phyloP scores from a whole-genome alignment of 2,113 vertebrate genomes.

The Carassius carassius region DNA sequence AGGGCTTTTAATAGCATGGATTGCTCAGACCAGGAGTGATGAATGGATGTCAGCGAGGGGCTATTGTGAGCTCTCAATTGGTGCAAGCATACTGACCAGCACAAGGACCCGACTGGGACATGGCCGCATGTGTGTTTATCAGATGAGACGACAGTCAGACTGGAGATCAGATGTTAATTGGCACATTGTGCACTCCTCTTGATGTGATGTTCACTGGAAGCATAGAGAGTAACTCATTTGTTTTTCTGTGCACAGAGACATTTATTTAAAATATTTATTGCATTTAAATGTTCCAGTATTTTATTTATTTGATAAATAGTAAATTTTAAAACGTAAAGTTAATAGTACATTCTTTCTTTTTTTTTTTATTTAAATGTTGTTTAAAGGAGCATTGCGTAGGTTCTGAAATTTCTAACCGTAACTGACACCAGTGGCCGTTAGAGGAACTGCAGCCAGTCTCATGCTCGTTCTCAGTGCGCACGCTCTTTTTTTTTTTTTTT shows the following conservation, averaged over 20 bases:
- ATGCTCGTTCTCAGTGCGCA: too few species aligned
- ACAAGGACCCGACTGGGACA: constrained; percentile 20
- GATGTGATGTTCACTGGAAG: neutral
- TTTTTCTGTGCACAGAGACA: neutral
- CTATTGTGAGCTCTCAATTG: constrained; percentile 64
- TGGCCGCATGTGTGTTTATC: neutral
- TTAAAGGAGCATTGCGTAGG: too few species aligned
- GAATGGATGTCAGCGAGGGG: constrained; percentile 57
- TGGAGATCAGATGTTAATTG: constrained; percentile 20
- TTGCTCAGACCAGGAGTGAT: constrained; percentile 42
- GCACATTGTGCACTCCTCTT: neutral
- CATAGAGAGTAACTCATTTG: neutral
- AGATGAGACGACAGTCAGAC: neutral
- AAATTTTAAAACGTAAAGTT: too few species aligned
- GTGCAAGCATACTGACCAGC: constrained; percentile 40
- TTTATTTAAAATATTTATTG: too few species aligned
- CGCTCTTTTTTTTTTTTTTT: too few species aligned
- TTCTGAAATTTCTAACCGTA: too few species aligned
- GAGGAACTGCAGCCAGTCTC: too few species aligned
- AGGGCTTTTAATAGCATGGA: constrained; percentile 39
- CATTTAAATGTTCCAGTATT: too few species aligned
- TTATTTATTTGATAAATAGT: too few species aligned
- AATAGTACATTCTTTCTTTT: too few species aligned
- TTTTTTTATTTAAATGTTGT: too few species aligned
- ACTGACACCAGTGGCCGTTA: too few species aligned